Base-by-base conservation (phyloP, 2,888 invertebrate species). In the Drosophila borborema region DNA sequence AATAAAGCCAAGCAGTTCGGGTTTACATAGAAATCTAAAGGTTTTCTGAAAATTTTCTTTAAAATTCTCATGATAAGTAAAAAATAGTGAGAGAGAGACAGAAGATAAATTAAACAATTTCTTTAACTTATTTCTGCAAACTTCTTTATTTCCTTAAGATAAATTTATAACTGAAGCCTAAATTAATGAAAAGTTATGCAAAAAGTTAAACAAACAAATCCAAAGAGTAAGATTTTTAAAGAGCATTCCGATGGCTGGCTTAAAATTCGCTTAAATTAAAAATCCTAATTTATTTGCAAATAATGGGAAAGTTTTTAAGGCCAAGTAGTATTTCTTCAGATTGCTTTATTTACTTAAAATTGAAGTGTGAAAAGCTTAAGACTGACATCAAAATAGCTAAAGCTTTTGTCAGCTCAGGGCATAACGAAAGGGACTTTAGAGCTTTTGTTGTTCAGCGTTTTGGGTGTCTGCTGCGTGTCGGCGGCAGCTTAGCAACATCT, bases 401-500 rank as follows among this genome's bases (percentile, higher is more conserved):
- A 49, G 48, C 48, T 74, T 75, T 75, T 51, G 9, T 34, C 63
- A 45, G 18, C 41, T 28, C 8, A n/a, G 45, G 51, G 14, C 51
- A 40, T 56, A 41, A 38, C 46, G 31, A 71, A 65, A 55, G 55
- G 59, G 63, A 62, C 51, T 64, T 56, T 31, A 54, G 45, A 75
- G 64, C 75, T 71, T 79, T 79, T 49, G 60, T 62, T 74, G 70
- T 58, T 48, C 64, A 54, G 62, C 56, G 56, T 56, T 48, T 40
- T 20, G 28, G 45, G 28, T 34, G 41, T n/a, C n/a, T 59, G 23
- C n/a, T 59, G 23, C 34, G 55, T 55, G 72, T 68, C 72, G 55
- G 65, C 72, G 55, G 65, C 74, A 53, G 71, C 56, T 72, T 67
- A 71, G 63, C 81, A 76, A 72, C 81, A 76, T 90, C 90, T 86